These are phyloP conservation scores for Colletes gigas DNA, from an alignment of 1,140 invertebrate genomes.

Conservation along the genomic window DNA sequence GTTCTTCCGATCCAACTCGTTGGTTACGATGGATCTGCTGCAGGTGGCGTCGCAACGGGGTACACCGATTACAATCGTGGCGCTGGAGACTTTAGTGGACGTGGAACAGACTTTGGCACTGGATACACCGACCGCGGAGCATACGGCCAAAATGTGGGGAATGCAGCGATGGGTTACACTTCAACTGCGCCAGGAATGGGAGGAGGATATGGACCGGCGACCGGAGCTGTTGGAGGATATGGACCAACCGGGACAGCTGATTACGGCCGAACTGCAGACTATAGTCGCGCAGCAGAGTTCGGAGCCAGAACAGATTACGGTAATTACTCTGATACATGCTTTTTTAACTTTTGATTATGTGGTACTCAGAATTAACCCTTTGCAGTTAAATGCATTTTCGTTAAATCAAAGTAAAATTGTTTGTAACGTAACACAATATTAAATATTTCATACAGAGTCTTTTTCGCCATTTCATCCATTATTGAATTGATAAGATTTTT, in stretches of 20 bases:
- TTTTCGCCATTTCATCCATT: too few species aligned
- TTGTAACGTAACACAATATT: background rate
- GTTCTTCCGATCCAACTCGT: conserved; percentile 75
- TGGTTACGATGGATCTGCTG: conserved; percentile 75
- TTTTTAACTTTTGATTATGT: background rate
- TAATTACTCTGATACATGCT: conserved; percentile 63
- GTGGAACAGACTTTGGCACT: conserved; percentile 73
- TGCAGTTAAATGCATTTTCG: background rate
- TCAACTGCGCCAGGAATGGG: conserved; percentile 76
- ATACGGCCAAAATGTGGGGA: conserved; percentile 76
- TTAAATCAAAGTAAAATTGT: background rate
- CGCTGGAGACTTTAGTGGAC: conserved; percentile 75
- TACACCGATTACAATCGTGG: conserved; percentile 79
- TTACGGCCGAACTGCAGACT: conserved; percentile 75
- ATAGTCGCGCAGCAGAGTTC: conserved; percentile 75
- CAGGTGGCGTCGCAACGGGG: conserved; percentile 75
- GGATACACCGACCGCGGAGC: conserved; percentile 77
- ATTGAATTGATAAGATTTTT: too few species aligned
- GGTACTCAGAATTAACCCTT: background rate
- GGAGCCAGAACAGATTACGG: conserved; percentile 76
- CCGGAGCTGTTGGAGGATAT: conserved; percentile 75
- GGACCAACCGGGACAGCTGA: conserved; percentile 75
- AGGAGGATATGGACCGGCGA: conserved; percentile 74
- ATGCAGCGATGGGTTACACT: conserved; percentile 77
- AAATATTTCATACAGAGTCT: too few species aligned